Base-by-base conservation (phyloP, 2,888 invertebrate species). In the Yponomeuta evonymella region DNA sequence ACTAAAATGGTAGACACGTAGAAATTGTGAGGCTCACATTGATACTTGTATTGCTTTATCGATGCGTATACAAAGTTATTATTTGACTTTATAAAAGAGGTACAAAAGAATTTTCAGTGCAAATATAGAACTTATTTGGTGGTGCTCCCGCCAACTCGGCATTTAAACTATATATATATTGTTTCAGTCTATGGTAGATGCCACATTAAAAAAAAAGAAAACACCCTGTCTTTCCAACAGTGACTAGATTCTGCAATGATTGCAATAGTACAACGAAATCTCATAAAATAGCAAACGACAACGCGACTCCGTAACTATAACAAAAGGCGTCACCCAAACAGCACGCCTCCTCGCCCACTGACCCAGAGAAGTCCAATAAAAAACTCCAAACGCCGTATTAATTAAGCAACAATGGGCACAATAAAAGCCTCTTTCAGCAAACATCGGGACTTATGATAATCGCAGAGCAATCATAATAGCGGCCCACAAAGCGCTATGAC, bases 331-430 rank as follows among this genome's bases (percentile, higher is more conserved):
- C 78, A 76, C 73, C 73, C 73, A 77, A 80, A 80, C 79, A 74
- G 77, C 75, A 83, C 86, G 77, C 84, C 87, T 77, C 86, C 84
- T 81, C 78, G 77, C 86, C 82, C 77, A 78, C 78, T 88, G 82
- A 85, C 87, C 84, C 79, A 85, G 70, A 83, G 83, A 82, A 82
- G 80, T 33, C 66, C 77, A 84, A 85, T 86, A 83, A 80, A 84
- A 83, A 75, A 80, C 77, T 78, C 76, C 75, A 79, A 82, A 79
- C 78, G 76, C 83, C 78, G 75, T 79, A 83, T 86, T 86, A 87
- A 89, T 90, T 90, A 86, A 77, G 79, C 76, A 82, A 86, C 85
- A 86, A 86, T 83, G 81, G 83, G 79, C 79, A 77, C 78, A 85
- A 70, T 81, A 85, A 84, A 84, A 85, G 80, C 79, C 79, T 69